Base-by-base conservation (phyloP, 2,888 invertebrate species). In the Ferdinandea cuprea region DNA sequence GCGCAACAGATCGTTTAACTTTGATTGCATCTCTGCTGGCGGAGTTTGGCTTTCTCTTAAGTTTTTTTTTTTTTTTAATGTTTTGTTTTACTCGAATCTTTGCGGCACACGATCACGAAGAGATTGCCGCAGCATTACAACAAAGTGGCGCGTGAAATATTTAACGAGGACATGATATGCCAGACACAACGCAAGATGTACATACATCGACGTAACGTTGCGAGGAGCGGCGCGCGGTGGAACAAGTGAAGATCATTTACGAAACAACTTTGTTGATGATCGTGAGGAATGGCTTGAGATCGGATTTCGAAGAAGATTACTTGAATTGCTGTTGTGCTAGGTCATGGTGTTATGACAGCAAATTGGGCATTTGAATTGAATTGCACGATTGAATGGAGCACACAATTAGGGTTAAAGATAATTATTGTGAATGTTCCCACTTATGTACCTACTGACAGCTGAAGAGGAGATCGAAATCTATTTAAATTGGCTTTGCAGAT, bases 1-100 rank as follows among this genome's bases (percentile, higher is more conserved):
- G 83, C 78, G 72, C 78, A 83, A 73, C 78, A 66, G 78, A 83
- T 83, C 78, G 78, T 78, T 83, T 73, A 56, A 68, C 56, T 72
- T 68, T 78, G 78, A 83, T 83, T 83, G 83, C 77, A 83, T 77
- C 72, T 72, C 46, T n/a, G 48, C 5, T 48, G 50, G 25, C n/a
- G 44, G 28, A 71, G 11, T 25, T 25, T 28, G 68, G 66, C 72
- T 77, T 63, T 77, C 72, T 50, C 65, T 28, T n/a, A n/a, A n/a
- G n/a, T n/a, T n/a, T n/a, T 61, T 54, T 44, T 17, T 13, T 11
- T 35, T 30, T 54, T 63, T 37, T 42, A 32, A 11, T 40, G 30
- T 56, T 42, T 17, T 9, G 68, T 11, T 9, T 44, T 25, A 59
- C 44, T 44, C n/a, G n/a, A 69, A 69, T 69, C 63, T 19, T 37